Evolutionary conservation across 35 echinoderm and acorn worm genomes (phyloP).

Genomic region (Ophiothrix spiculata): DNA sequence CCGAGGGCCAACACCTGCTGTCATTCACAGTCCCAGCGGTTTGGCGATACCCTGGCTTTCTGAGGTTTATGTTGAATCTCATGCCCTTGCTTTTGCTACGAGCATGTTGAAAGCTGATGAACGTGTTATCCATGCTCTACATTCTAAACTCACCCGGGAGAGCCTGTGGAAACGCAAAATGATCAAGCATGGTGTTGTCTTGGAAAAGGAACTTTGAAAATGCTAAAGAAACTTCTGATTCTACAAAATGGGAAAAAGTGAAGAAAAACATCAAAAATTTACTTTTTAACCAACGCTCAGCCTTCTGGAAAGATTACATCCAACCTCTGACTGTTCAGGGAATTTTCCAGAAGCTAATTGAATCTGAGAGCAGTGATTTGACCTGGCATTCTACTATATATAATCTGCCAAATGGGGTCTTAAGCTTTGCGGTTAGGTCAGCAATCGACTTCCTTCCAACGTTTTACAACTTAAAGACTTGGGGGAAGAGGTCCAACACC

Average conservation of each 20-base stretch:
- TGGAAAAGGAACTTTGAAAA: not conserved
- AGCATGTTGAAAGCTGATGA: conserved; percentile 5
- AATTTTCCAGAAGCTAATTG: conserved; percentile 31
- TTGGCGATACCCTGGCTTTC: conserved; percentile 19
- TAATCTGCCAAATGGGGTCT: conserved; percentile 26
- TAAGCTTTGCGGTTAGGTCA: conserved; percentile 13
- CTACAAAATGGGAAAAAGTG: not conserved
- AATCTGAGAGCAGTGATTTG: too few species aligned
- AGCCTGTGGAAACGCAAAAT: conserved; percentile 10
- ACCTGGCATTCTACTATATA: conserved; percentile 43
- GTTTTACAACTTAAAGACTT: conserved; percentile 7
- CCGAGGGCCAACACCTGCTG: conserved; percentile 21
- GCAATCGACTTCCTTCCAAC: conserved; percentile 12
- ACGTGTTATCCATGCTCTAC: conserved; percentile 16
- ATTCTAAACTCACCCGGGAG: conserved; percentile 13
- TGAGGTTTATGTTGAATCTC: conserved; percentile 33
- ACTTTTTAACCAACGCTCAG: not conserved
- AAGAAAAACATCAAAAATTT: conserved; percentile 33
- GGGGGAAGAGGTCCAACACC: not conserved
- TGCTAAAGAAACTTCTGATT: not conserved
- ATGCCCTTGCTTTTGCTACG: conserved; percentile 35
- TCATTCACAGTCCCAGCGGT: not conserved
- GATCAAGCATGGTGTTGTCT: conserved; percentile 1
- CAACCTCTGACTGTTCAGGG: conserved; percentile 23
- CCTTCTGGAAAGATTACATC: conserved; percentile 22